Evolutionary conservation across 2,888 invertebrate species (phyloP), one percentile per base, ranked within the genome.

Genomic region (Athetis lepigone): DNA sequence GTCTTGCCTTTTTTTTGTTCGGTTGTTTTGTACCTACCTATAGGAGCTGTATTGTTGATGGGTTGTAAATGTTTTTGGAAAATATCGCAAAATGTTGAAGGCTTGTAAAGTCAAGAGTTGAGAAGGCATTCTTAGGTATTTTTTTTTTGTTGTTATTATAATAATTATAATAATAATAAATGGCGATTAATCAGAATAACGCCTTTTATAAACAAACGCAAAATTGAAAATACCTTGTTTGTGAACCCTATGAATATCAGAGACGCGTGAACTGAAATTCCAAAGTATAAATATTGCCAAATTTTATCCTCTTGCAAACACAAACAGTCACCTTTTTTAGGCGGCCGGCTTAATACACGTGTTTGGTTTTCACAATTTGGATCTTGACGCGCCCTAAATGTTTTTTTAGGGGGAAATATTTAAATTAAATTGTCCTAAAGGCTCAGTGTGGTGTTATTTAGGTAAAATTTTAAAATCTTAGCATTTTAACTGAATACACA

Each of bases 201-300:
- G 11, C 29, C 4, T 29, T 16, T 11, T 33, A 43, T 54, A 43
- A 54, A 55, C 18, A 45, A 46, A 45, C 40, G 18, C 33, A 6
- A 42, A 9, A 23, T 42, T 42, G n/a, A n/a, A n/a, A n/a, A n/a
- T n/a, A n/a, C 39, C n/a, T 27, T 36, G 23, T 7, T 11, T 2
- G 33, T 8, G 18, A 25, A 37, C 37, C 37, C 36, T 61, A 47
- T 47, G 5, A 39, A 47, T 52, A 37, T 9, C 7, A 18, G 23
- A 49, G 29, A 25, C 54, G 37, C 54, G 66, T 70, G 57, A 49
- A 60, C 51, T 54, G 37, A 47, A 60, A 51, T 50, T 43, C 45
- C 49, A 66, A 50, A n/a, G n/a, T 40, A 51, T 62, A 60, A 67
- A 75, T 57, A 65, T 78, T 73, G 75, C 59, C 56, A 73, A 73